Evolutionary conservation across 2,888 invertebrate genomes (phyloP).

Genomic region (Glaucopsyche alexis): DNA sequence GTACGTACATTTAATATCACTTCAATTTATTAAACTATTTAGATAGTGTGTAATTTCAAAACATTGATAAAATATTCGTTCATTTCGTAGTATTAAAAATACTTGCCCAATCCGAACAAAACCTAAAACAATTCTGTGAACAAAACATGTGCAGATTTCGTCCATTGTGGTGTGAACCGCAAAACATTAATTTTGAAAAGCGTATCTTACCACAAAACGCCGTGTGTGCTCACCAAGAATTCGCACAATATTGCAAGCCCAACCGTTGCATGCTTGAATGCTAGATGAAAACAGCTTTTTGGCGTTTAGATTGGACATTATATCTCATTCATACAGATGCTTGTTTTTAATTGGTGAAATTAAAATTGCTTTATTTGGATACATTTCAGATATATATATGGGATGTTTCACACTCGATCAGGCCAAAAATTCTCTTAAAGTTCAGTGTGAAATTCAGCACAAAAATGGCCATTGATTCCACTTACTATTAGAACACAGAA

Average conservation of each 20-base stretch:
- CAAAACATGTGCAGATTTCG: constrained; percentile 31
- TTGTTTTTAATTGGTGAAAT: background rate
- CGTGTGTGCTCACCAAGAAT: constrained; percentile 33
- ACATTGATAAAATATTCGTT: background rate
- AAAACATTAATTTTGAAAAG: constrained; percentile 39
- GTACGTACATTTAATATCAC: too few species aligned
- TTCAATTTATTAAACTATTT: too few species aligned
- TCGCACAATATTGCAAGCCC: constrained; percentile 20
- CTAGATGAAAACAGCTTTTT: constrained; percentile 37
- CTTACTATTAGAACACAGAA: too few species aligned
- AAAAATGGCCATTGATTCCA: too few species aligned
- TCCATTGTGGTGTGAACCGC: constrained; percentile 35
- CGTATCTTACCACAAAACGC: constrained; percentile 37
- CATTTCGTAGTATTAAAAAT: background rate
- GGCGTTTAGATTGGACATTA: background rate
- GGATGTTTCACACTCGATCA: too few species aligned
- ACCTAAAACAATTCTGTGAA: constrained; percentile 22
- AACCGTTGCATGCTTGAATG: constrained; percentile 36
- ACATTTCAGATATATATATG: too few species aligned
- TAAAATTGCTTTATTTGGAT: background rate
- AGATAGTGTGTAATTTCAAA: background rate
- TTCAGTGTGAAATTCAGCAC: too few species aligned
- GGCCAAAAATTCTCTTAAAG: too few species aligned
- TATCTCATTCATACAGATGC: background rate
- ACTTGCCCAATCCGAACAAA: constrained; percentile 3